Conservation (phyloP, 1,140 invertebrate species). For the Cyclargus thomasi region DNA sequence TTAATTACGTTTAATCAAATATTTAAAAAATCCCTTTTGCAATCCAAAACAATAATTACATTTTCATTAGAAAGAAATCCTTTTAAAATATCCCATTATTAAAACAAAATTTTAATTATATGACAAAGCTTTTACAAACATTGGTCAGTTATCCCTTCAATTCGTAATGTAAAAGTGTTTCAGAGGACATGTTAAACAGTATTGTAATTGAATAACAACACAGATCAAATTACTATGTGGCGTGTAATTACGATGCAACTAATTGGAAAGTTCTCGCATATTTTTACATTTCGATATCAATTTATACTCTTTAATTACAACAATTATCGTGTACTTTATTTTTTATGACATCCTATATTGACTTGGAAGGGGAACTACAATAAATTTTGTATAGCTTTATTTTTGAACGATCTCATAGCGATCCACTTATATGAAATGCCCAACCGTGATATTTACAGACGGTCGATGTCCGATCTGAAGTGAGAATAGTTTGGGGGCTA, state of each 20-base stretch:
- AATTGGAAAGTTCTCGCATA: not conserved
- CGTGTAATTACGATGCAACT: conserved; percentile 8
- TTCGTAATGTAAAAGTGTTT: conserved; percentile 7
- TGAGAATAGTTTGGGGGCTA: conserved; percentile 49
- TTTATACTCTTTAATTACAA: not conserved
- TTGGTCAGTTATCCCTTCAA: conserved; percentile 1
- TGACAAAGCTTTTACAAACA: conserved; percentile 1
- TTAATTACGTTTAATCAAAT: not conserved
- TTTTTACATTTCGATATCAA: not conserved
- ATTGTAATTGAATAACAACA: conserved; percentile 10
- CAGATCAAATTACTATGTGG: not conserved
- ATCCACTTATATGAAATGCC: conserved; percentile 5
- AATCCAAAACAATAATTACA: not conserved
- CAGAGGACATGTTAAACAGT: not conserved
- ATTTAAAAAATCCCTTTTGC: not conserved
- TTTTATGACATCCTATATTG: too few species aligned
- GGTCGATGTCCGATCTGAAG: conserved; percentile 33
- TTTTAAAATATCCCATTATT: not conserved
- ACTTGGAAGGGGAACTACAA: too few species aligned
- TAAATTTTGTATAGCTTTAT: conserved; percentile 10
- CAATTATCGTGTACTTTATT: not conserved
- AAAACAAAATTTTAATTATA: conserved; percentile 5
- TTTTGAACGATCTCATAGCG: conserved; percentile 18
- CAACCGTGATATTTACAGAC: conserved; percentile 30
- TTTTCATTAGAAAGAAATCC: not conserved